Evolutionary conservation across 1,140 invertebrate species (phyloP), one percentile per base, ranked within the genome.

Genomic region (Philopotamus ludificatus): DNA sequence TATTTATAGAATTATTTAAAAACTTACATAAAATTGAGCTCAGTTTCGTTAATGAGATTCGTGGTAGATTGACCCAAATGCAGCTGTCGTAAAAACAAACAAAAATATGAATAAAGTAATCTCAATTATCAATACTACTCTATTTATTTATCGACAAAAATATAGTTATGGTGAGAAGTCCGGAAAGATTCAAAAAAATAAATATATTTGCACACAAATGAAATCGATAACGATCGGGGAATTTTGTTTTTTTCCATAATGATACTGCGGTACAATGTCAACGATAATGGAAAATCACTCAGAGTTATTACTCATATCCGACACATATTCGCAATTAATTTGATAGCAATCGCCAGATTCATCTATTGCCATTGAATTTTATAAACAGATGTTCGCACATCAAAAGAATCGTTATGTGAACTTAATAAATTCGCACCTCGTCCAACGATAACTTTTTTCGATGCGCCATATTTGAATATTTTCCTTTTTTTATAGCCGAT

Each of bases 1-100:
- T 7, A 45, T 8, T 18, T 15, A 15, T 3, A 49, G 34, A 47
- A 45, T 4, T 16, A 44, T 9, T 41, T n/a, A 12, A 16, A 61
- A 3, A 57, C 63, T 62, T 69, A 69, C 67, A 22, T 53, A 50
- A 69, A 69, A 57, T 57, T 55, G 8, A 69, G 49, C 34, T 63
- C 63, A 7, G 63, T 51, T 58, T 69, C 67, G 9, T 51, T 41
- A 0, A 69, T 41, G 4, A 69, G 21, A 42, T 69, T 55, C 1
- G 51, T 34, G 3, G 67, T 53, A 0, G 63, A 45, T 15, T 47
- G 39, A 18, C 67, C 63, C n/a, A 65, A 28, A 54, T 69, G 63
- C 23, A 57, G 63, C 67, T 69, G 61, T 9, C n/a, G n/a, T n/a
- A n/a, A n/a, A n/a, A 61, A 60, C 42, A 9, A 41, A 45, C 15